Evolutionary conservation across 2,888 invertebrate species (phyloP).

Genomic region (Leucozona laternaria): DNA sequence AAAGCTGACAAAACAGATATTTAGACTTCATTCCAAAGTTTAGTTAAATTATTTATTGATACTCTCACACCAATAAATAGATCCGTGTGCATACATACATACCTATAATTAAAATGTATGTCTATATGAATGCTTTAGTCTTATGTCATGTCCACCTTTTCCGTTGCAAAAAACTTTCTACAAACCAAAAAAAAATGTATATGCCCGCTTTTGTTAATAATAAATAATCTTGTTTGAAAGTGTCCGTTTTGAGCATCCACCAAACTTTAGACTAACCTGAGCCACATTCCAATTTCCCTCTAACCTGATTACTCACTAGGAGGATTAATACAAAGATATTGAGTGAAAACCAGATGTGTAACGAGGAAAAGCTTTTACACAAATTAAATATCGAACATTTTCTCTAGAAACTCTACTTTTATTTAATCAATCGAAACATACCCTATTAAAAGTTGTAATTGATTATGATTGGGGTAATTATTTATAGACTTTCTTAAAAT

Average conservation of each 20-base stretch:
- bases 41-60: not conserved
- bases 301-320: conserved; percentile 47
- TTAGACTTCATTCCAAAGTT: not conserved
- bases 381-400: not conserved
- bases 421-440: not conserved
- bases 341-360: conserved; percentile 53
- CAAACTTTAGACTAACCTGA: conserved; percentile 48
- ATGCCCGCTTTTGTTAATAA: conserved; percentile 39
- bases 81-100: not conserved
- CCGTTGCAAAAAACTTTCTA: conserved; percentile 53
- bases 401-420: not conserved
- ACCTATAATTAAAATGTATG: not conserved
- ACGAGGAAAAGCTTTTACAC: conserved; percentile 46
- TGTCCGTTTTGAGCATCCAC: conserved; percentile 49
- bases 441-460: conserved; percentile 24
- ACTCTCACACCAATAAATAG: conserved; percentile 8
- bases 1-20: not conserved
- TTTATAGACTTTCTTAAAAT: not conserved
- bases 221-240: conserved; percentile 60
- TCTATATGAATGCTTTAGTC: conserved; percentile 6
- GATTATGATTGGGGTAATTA: not conserved
- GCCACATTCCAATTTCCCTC: conserved; percentile 55
- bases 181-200: conserved; percentile 38
- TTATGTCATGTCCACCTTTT: conserved; percentile 55
- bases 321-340: conserved; percentile 21